These are phyloP conservation scores for Lepisosteus osseus DNA, from an alignment of 2,113 vertebrate species.

Conservation along the genomic window DNA sequence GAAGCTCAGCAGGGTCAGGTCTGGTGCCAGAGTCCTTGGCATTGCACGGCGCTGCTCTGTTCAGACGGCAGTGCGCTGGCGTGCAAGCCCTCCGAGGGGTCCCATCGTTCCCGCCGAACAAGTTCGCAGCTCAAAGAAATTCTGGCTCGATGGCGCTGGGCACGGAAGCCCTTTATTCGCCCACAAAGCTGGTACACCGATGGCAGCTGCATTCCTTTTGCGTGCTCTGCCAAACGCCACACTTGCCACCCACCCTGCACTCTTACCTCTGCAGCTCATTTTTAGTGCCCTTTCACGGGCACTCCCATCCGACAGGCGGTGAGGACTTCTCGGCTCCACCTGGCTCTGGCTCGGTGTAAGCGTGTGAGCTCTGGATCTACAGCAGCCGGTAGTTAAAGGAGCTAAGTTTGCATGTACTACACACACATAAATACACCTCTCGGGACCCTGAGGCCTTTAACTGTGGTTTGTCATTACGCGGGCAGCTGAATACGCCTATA, in stretches of 20 bases:
- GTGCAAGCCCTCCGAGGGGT: constrained; percentile 8
- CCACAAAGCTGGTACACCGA: background rate
- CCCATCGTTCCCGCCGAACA: constrained; percentile 5
- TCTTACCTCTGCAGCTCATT: background rate
- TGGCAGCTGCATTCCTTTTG: background rate
- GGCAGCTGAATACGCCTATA: too few relatives aligned
- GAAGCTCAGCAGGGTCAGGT: constrained; percentile 24
- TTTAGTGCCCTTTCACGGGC: background rate
- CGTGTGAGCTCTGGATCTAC: too few relatives aligned
- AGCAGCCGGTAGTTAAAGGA: too few relatives aligned
- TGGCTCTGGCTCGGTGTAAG: too few relatives aligned
- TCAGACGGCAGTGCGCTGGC: constrained; percentile 27
- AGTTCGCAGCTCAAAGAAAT: background rate
- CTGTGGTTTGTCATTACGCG: too few relatives aligned
- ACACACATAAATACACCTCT: too few relatives aligned
- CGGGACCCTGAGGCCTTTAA: too few relatives aligned
- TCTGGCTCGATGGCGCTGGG: background rate
- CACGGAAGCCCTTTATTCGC: constrained; percentile 1
- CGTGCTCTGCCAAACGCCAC: background rate
- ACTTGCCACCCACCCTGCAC: background rate
- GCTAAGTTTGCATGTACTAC: too few relatives aligned
- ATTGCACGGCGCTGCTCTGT: constrained; percentile 22
- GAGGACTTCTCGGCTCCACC: too few relatives aligned
- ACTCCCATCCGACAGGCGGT: too few relatives aligned
- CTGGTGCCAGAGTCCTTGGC: constrained; percentile 21